phyloP scores from a whole-genome alignment of 1,140 invertebrate species.

The Ladona fulva region DNA sequence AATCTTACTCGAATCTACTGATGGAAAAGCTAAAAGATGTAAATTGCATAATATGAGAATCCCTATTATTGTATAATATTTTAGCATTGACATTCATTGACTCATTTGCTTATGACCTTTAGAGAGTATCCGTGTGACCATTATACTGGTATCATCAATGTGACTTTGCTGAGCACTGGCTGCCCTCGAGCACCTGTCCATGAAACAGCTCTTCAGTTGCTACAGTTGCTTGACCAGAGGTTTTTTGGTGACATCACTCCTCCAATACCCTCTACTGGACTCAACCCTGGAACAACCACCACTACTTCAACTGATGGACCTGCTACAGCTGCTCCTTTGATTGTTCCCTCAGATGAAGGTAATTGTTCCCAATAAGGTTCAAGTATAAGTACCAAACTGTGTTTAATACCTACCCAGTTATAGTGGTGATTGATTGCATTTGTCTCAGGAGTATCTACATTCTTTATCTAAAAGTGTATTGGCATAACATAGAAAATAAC shows the following conservation, averaged over 20 bases:
- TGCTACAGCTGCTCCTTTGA: neutral
- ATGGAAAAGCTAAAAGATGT: no score
- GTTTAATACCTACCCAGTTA: no score
- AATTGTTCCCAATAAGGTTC: neutral
- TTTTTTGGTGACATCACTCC: constrained; percentile 81
- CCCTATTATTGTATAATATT: no score
- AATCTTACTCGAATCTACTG: no score
- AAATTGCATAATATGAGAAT: no score
- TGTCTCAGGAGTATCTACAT: no score
- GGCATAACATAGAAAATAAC: no score
- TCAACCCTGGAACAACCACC: neutral
- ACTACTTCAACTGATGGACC: neutral
- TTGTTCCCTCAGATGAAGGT: neutral
- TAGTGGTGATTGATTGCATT: no score
- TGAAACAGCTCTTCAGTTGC: constrained; percentile 84
- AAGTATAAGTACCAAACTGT: no score
- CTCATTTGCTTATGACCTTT: constrained; percentile 27
- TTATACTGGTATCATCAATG: constrained; percentile 95
- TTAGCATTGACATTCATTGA: no score
- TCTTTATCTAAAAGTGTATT: no score
- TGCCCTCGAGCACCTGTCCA: constrained; percentile 84
- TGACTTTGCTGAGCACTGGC: constrained; percentile 91
- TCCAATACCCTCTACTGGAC: constrained; percentile 15
- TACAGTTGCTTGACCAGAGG: constrained; percentile 88
- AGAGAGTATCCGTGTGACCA: constrained; percentile 98